Evolutionary conservation across 1,140 invertebrate species (phyloP).

Genomic region (Sitobion miscanthi): DNA sequence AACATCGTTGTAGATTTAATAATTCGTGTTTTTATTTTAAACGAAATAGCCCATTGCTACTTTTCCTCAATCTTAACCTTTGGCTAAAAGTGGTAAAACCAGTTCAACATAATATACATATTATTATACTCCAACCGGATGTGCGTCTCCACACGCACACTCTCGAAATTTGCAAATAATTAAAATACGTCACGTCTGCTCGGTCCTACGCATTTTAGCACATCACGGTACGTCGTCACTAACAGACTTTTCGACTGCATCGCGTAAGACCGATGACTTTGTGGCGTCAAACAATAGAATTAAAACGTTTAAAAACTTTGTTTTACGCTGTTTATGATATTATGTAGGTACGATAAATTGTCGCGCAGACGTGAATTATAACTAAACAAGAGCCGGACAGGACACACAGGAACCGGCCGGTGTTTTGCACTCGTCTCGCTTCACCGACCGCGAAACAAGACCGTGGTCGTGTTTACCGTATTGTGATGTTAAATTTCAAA

Average conservation of each 20-base stretch:
- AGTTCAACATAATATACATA: background rate
- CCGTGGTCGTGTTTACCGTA: background rate
- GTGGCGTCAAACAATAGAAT: background rate
- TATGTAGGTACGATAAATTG: background rate
- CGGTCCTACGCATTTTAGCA: background rate
- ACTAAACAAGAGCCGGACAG: background rate
- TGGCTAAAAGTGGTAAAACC: background rate
- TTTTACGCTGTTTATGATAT: background rate
- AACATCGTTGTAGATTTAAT: background rate
- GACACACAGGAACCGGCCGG: background rate
- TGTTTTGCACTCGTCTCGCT: background rate
- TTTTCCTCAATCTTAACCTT: background rate
- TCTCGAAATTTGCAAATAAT: background rate
- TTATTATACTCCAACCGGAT: slow-evolving; percentile 1
- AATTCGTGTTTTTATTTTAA: background rate
- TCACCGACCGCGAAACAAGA: background rate
- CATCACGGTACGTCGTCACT: background rate
- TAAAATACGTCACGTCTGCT: background rate
- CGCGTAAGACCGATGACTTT: background rate
- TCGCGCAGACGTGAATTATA: background rate
- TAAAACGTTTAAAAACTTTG: background rate
- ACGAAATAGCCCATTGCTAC: background rate
- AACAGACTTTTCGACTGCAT: background rate
- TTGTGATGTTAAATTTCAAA: background rate
- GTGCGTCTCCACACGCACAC: background rate